Evolutionary conservation across 2,113 vertebrate species (phyloP).

Genomic region (Seriola rivoliana): DNA sequence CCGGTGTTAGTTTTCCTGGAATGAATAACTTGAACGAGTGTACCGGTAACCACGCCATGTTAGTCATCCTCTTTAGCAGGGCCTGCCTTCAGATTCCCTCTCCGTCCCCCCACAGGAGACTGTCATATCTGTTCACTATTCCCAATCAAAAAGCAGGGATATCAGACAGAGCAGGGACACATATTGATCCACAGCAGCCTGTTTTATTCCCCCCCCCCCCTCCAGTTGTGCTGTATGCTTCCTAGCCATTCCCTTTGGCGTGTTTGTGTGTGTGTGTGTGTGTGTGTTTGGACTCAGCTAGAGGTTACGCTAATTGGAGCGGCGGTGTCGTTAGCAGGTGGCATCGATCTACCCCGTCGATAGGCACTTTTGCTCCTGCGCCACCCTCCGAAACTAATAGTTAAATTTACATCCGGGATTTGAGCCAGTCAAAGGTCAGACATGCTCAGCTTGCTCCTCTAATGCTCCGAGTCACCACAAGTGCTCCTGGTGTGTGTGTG

Average conservation of each 20-base stretch:
- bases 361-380: conserved; percentile 76
- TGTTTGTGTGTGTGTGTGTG: neutral
- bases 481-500: conserved; percentile 30
- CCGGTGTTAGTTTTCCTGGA: conserved; percentile 80
- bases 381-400: conserved; percentile 77
- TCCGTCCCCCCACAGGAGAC: conserved; percentile 31
- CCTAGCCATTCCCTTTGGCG: conserved; percentile 39
- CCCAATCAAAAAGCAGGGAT: conserved; percentile 40
- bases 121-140: conserved; percentile 59
- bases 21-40: conserved; percentile 79
- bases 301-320: conserved; percentile 79
- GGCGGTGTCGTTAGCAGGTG: conserved; percentile 81
- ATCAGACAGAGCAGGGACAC: conserved; percentile 44
- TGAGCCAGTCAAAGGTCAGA: conserved; percentile 78
- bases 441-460: conserved; percentile 60
- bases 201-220: conserved; percentile 20
- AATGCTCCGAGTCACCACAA: conserved; percentile 60
- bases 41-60: conserved; percentile 59
- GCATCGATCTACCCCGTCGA: conserved; percentile 81
- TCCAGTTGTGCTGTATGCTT: conserved; percentile 34
- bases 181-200: conserved; percentile 65
- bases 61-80: conserved; percentile 76
- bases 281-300: conserved; percentile 47
- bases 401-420: conserved; percentile 84
- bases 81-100: conserved; percentile 47